These are phyloP conservation scores for Sula dactylatra DNA, from an alignment of 2,113 vertebrate genomes.

Conservation along the genomic window DNA sequence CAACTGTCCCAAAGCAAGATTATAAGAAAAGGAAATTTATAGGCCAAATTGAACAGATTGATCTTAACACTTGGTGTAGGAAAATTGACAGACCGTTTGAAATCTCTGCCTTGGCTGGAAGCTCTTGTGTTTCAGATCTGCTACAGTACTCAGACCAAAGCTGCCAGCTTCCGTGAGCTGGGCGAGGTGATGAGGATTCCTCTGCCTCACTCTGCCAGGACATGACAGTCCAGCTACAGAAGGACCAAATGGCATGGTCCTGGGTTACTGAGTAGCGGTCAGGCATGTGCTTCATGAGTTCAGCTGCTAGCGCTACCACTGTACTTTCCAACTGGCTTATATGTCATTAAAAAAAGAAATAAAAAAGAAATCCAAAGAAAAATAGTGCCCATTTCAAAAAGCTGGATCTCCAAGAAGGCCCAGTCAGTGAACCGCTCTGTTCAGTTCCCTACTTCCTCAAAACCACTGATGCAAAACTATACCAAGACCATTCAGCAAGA, in stretches of 20 bases:
- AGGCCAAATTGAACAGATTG: not conserved
- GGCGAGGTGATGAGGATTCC: not conserved
- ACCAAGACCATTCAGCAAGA: not conserved
- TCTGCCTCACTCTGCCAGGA: not conserved
- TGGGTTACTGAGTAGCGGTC: not conserved
- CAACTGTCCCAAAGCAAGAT: not conserved
- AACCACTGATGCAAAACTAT: not conserved
- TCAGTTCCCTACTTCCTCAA: not conserved
- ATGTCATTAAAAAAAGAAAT: not conserved
- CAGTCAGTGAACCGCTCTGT: not conserved
- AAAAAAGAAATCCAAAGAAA: not conserved
- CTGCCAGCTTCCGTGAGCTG: not conserved
- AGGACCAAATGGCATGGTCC: not conserved
- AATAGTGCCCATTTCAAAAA: not conserved
- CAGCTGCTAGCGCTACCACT: not conserved
- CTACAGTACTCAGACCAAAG: not conserved
- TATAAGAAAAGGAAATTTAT: not conserved
- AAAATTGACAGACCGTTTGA: not conserved
- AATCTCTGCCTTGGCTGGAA: not conserved
- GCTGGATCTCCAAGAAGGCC: not conserved
- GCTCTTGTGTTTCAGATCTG: not conserved
- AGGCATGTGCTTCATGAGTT: not conserved
- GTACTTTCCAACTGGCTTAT: not conserved
- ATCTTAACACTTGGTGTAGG: not conserved
- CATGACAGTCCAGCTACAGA: rapidly evolving